A percentile compares a stretch with the other conserved stretches of the same genome.
Evolutionary conservation across 1,140 invertebrate species (phyloP).

Genomic region (Aethina tumida): DNA sequence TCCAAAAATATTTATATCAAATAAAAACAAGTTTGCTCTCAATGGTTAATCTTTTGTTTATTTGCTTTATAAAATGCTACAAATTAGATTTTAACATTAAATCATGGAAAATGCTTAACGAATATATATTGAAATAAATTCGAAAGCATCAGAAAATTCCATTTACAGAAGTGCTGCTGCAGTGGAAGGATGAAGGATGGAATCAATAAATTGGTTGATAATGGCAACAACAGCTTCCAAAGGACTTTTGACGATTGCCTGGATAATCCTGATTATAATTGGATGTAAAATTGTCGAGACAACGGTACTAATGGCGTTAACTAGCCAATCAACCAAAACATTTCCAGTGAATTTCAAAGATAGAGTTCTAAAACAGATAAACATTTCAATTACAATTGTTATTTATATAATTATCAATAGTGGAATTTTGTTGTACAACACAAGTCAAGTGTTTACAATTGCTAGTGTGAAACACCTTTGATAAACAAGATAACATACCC

Average conservation of each 20-base stretch:
- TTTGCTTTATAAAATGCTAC: too few species aligned
- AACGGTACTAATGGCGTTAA: conserved; percentile 35
- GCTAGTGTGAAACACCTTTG: neutral
- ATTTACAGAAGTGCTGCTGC: too few species aligned
- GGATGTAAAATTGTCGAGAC: conserved; percentile 37
- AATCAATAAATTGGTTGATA: conserved; percentile 12
- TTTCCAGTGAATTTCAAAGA: conserved; percentile 38
- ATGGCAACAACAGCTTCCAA: conserved; percentile 7
- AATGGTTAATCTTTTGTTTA: too few species aligned
- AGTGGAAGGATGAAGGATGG: conserved; percentile 2
- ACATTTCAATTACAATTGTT: neutral
- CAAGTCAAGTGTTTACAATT: neutral
- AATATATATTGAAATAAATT: too few species aligned
- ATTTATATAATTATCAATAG: neutral
- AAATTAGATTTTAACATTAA: too few species aligned
- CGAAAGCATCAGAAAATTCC: too few species aligned
- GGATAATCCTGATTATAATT: conserved; percentile 31
- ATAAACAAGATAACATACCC: too few species aligned
- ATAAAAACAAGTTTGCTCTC: too few species aligned
- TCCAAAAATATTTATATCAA: too few species aligned
- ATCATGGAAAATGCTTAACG: too few species aligned
- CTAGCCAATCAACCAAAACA: conserved; percentile 38
- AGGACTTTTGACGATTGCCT: conserved; percentile 10
- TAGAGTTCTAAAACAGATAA: conserved; percentile 20
- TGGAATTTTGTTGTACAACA: neutral